Evolutionary conservation across 2,888 invertebrate species (phyloP).

Genomic region (Caenorhabditis sp.): DNA sequence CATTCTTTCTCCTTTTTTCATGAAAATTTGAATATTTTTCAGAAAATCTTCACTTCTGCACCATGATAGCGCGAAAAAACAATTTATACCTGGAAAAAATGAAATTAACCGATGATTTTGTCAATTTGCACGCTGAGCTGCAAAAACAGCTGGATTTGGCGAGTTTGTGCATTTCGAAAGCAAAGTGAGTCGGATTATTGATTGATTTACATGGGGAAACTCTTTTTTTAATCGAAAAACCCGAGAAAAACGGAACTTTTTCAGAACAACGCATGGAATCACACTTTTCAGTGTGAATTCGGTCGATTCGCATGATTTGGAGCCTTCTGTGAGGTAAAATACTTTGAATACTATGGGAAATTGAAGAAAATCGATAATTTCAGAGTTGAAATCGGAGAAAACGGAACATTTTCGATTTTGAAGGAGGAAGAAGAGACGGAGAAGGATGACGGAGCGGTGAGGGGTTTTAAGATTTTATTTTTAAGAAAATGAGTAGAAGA

Average conservation of each 20-base stretch:
- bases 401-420: slow-evolving; percentile 21
- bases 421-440: slow-evolving; percentile 24
- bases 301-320: slow-evolving; percentile 58
- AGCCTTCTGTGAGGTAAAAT: slow-evolving; percentile 44
- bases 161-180: slow-evolving; percentile 59
- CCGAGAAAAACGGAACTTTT: slow-evolving; percentile 1
- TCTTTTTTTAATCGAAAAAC: not conserved
- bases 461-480: not conserved
- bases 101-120: slow-evolving; percentile 39
- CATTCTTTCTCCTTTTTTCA: not conserved
- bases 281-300: slow-evolving; percentile 63
- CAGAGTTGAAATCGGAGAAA: slow-evolving; percentile 29
- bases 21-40: too few relatives aligned
- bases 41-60: not conserved
- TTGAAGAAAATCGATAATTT: not conserved
- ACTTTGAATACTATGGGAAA: not conserved
- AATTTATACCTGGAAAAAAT: slow-evolving; percentile 44
- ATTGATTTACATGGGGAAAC: not conserved
- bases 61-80: slow-evolving; percentile 37
- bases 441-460: slow-evolving; percentile 18
- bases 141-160: slow-evolving; percentile 48
- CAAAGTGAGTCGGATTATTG: slow-evolving; percentile 57
- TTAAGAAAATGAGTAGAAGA: too few relatives aligned
- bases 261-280: slow-evolving; percentile 56
- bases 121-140: slow-evolving; percentile 28